Percentiles rank a stretch among this genome's conserved stretches.
Conservation (phyloP, 2,113 vertebrate genomes). For the Pterophyllum scalare region DNA sequence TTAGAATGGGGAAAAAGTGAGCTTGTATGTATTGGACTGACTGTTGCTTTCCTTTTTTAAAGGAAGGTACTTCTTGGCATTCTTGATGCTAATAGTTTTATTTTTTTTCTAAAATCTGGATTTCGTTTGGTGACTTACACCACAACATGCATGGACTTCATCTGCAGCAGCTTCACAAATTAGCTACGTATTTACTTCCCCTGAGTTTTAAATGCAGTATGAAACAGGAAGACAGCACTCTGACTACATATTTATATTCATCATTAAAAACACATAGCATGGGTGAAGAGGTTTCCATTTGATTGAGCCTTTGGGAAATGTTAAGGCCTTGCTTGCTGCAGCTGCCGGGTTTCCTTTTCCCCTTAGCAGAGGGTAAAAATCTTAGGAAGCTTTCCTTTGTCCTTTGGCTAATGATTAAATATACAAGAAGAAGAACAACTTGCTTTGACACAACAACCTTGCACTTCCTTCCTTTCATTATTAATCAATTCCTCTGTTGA, state of each 20-base stretch:
- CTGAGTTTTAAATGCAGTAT: background rate
- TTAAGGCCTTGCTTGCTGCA: background rate
- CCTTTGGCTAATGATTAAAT: slow-evolving; percentile 30
- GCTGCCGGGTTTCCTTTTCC: slow-evolving; percentile 38
- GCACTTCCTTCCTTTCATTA: slow-evolving; percentile 11
- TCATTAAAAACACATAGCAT: background rate
- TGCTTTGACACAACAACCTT: background rate
- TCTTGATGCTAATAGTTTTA: background rate
- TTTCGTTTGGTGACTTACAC: slow-evolving; percentile 49
- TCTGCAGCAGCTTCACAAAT: slow-evolving; percentile 26
- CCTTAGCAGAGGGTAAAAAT: background rate
- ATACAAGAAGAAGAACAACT: slow-evolving; percentile 9
- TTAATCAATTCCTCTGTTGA: slow-evolving; percentile 20
- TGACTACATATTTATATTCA: slow-evolving; percentile 36
- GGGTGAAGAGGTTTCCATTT: slow-evolving; percentile 37
- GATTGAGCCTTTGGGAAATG: slow-evolving; percentile 46
- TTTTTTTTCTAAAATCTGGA: slow-evolving; percentile 44
- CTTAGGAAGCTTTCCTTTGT: slow-evolving; percentile 6
- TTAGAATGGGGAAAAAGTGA: background rate
- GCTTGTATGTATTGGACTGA: slow-evolving; percentile 18
- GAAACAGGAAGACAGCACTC: slow-evolving; percentile 29
- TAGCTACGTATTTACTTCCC: slow-evolving; percentile 34
- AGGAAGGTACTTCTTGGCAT: slow-evolving; percentile 2
- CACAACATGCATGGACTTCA: slow-evolving; percentile 18
- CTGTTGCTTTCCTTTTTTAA: background rate